Percentiles rank a stretch among this genome's conserved stretches.
phyloP scores from a whole-genome alignment of 2,888 invertebrate species.

The Agriotes lineatus region DNA sequence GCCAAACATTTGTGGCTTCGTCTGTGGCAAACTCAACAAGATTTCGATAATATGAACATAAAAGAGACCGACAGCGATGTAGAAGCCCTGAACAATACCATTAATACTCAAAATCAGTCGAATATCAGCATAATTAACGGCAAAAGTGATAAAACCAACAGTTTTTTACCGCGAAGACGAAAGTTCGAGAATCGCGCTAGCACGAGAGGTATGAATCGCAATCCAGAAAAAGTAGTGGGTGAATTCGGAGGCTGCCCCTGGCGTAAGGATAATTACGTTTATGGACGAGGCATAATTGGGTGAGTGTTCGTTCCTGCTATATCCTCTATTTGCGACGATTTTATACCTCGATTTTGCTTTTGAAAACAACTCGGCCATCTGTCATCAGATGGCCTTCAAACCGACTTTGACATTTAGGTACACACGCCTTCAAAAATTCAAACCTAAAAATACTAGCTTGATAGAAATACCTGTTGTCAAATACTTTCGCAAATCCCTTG shows the following conservation, averaged over 20 bases:
- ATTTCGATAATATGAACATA: constrained; percentile 69
- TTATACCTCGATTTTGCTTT: constrained; percentile 33
- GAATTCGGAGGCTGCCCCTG: constrained; percentile 92
- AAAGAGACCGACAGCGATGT: constrained; percentile 61
- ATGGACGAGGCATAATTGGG: constrained; percentile 88
- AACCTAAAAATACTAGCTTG: constrained; percentile 37
- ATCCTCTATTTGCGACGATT: constrained; percentile 21
- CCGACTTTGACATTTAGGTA: constrained; percentile 51
- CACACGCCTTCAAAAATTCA: constrained; percentile 38
- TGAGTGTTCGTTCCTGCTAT: constrained; percentile 66
- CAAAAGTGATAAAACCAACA: constrained; percentile 61
- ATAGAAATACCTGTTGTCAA: constrained; percentile 1
- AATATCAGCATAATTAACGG: constrained; percentile 60
- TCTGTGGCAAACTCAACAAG: constrained; percentile 90
- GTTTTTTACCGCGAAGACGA: constrained; percentile 60
- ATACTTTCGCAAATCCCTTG: constrained; percentile 9
- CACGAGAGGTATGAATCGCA: constrained; percentile 89
- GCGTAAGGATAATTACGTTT: constrained; percentile 82
- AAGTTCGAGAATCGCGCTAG: constrained; percentile 89
- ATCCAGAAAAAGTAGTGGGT: constrained; percentile 85
- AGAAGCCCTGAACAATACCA: constrained; percentile 64
- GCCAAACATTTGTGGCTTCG: constrained; percentile 95
- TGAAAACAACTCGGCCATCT: constrained; percentile 51
- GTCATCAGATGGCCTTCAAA: constrained; percentile 57
- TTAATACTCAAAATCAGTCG: constrained; percentile 58